A percentile compares a stretch with the other conserved stretches of the same genome.
Evolutionary conservation across 2,797 vertebrate genomes (phyloP).

Genomic region (Manis crassicaudata): DNA sequence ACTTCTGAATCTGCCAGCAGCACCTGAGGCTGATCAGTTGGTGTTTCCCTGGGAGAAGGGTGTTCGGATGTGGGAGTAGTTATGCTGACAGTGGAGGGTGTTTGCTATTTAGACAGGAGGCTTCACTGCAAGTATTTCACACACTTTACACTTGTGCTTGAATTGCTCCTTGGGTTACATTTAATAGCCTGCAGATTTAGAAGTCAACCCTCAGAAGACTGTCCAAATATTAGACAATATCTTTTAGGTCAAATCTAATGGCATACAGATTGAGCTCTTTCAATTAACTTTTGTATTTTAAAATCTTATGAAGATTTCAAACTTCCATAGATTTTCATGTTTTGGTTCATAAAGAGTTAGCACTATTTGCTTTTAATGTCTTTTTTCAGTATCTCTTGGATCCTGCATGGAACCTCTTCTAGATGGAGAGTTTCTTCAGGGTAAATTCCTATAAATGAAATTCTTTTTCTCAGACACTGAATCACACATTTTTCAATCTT

Average conservation of each 20-base stretch:
- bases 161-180: not conserved
- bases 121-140: not conserved
- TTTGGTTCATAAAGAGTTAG: not conserved
- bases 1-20: not conserved
- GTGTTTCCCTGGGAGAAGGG: not conserved
- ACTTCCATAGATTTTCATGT: not conserved
- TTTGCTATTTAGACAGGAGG: not conserved
- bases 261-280: not conserved
- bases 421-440: not conserved
- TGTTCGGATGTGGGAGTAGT: not conserved
- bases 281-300: not conserved
- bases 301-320: constrained; percentile 13
- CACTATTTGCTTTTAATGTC: not conserved
- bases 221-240: not conserved
- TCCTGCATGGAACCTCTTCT: not conserved
- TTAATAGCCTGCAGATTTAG: not conserved
- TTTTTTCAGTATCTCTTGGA: not conserved
- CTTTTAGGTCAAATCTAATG: not conserved
- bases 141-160: not conserved
- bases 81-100: not conserved
- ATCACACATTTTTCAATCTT: not conserved
- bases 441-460: not conserved
- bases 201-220: not conserved
- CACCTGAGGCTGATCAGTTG: not conserved
- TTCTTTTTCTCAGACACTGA: not conserved